Conservation (phyloP, 2,797 vertebrate species). For the Sitta carolinensis region DNA sequence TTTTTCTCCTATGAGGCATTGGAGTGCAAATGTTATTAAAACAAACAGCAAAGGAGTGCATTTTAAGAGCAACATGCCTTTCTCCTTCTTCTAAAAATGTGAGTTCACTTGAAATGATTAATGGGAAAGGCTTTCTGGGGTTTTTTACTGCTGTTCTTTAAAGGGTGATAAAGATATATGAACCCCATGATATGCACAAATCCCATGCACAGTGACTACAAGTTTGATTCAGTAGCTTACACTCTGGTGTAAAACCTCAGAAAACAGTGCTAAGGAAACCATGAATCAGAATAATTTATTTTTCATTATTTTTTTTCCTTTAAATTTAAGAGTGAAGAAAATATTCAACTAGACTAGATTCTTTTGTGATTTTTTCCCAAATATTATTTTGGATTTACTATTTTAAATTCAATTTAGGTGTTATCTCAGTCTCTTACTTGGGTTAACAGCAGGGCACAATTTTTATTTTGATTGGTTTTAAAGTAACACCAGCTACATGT, state of each 20-base stretch:
- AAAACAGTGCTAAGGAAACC: slow-evolving; percentile 30
- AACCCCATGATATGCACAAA: slow-evolving; percentile 60
- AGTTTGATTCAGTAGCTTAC: slow-evolving; percentile 55
- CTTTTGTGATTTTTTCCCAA: background rate
- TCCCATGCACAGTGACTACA: background rate
- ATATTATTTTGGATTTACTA: background rate
- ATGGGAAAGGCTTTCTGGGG: slow-evolving; percentile 18
- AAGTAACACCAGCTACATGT: background rate
- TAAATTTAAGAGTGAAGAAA: background rate
- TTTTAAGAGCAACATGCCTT: slow-evolving; percentile 26
- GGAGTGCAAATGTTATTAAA: slow-evolving; percentile 42
- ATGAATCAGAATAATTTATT: slow-evolving; percentile 46
- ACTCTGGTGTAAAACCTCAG: slow-evolving; percentile 4
- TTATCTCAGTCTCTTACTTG: background rate
- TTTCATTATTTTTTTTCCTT: background rate
- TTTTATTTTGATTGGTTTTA: slow-evolving; percentile 7
- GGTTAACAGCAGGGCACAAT: background rate
- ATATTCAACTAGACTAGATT: background rate
- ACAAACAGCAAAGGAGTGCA: background rate
- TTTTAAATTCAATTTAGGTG: background rate
- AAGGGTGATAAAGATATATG: slow-evolving; percentile 65
- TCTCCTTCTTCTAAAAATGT: slow-evolving; percentile 17
- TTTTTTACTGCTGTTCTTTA: slow-evolving; percentile 59
- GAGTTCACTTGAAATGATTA: slow-evolving; percentile 44
- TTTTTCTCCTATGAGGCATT: background rate